Conservation (phyloP, 2,888 invertebrate species). For the Synergus umbraculus region DNA sequence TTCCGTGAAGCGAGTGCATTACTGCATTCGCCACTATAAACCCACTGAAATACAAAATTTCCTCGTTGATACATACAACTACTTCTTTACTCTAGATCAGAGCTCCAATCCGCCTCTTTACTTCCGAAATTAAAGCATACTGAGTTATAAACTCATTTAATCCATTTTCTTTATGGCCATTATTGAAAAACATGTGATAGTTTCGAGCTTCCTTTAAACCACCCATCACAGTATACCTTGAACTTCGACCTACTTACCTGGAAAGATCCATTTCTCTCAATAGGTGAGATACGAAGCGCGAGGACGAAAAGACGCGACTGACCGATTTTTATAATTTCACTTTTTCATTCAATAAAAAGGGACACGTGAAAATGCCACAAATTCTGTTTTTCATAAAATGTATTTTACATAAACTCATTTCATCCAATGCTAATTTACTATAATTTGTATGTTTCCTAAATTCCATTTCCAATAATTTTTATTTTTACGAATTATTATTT, state of each 20-base stretch:
- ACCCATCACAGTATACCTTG: slow-evolving; percentile 25
- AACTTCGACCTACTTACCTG: slow-evolving; percentile 43
- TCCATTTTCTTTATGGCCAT: background rate
- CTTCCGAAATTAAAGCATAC: background rate
- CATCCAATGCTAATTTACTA: too few relatives aligned
- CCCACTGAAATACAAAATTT: background rate
- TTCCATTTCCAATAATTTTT: too few relatives aligned
- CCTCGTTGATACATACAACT: too few relatives aligned
- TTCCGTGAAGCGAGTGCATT: background rate
- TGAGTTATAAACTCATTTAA: background rate
- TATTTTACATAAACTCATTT: too few relatives aligned
- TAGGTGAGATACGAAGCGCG: slow-evolving; percentile 28
- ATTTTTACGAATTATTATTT: too few relatives aligned
- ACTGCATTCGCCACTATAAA: background rate
- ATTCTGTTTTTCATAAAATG: too few relatives aligned
- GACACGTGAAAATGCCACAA: too few relatives aligned
- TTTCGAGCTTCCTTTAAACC: slow-evolving; percentile 35
- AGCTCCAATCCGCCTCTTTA: background rate
- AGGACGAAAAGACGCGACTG: slow-evolving; percentile 11
- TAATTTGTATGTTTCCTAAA: too few relatives aligned
- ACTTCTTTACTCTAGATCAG: too few relatives aligned
- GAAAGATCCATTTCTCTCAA: slow-evolving; percentile 42
- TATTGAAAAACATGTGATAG: slow-evolving; percentile 4
- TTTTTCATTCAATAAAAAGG: background rate
- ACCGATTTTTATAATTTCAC: slow-evolving; percentile 12